Evolutionary conservation across 2,888 invertebrate genomes (phyloP).

Genomic region (Diarsia rubi): DNA sequence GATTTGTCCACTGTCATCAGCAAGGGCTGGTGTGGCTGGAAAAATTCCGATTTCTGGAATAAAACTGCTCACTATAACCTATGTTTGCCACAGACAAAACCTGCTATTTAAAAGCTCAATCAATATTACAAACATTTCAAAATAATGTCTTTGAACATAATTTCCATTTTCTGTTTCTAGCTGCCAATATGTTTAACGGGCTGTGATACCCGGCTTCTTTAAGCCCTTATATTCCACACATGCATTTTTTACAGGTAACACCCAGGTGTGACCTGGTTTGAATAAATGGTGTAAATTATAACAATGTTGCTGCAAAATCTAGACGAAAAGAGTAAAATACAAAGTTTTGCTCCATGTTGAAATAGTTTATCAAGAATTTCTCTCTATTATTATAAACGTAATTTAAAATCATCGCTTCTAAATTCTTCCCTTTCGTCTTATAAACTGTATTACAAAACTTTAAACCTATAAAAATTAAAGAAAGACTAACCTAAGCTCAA

Average conservation of each 20-base stretch:
- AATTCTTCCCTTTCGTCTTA: conserved; percentile 4
- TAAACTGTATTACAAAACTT: neutral
- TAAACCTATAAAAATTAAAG: neutral
- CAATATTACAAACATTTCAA: conserved; percentile 34
- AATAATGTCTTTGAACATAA: conserved; percentile 37
- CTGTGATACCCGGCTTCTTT: conserved; percentile 61
- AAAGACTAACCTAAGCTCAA: conserved; percentile 41
- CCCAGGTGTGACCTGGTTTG: conserved; percentile 1
- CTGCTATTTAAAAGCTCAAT: conserved; percentile 76
- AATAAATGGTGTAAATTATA: conserved; percentile 31
- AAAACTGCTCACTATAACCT: conserved; percentile 98
- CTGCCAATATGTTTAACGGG: conserved; percentile 44
- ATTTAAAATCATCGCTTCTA: conserved; percentile 7
- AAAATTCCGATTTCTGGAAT: conserved; percentile 98
- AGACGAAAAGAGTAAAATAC: conserved; percentile 2
- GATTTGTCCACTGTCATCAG: conserved; percentile 93
- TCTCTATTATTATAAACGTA: conserved; percentile 5
- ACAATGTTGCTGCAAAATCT: conserved; percentile 1
- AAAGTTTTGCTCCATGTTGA: conserved; percentile 8
- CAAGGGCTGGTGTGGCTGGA: conserved; percentile 99
- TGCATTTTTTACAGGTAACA: conserved; percentile 50
- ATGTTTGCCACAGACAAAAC: conserved; percentile 95
- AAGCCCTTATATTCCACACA: conserved; percentile 52
- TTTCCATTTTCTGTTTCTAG: conserved; percentile 41
- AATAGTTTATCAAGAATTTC: conserved; percentile 10